Base-by-base conservation (phyloP, 1,140 invertebrate species). In the Lysiphlebus fabarum region DNA sequence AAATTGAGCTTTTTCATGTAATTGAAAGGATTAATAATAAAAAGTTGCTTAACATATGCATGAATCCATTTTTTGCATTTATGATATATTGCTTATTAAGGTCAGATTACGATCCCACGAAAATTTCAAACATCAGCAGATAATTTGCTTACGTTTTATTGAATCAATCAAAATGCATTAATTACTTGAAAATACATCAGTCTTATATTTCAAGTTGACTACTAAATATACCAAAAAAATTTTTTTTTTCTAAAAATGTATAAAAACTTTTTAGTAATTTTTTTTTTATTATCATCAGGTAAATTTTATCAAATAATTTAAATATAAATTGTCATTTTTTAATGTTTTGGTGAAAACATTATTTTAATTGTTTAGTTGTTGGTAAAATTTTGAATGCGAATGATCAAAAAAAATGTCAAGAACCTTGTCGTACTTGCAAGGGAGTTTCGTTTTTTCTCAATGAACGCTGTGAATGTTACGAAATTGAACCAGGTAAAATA, bases 391-490 rank as follows among this genome's bases (percentile, higher is more conserved):
- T 60, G 7, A 55, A 56, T 4, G 43, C 44, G 43, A 62, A 61
- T 34, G 56, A 64, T 58, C 43, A 36, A 7, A 38, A 63, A 45
- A 63, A 36, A 6, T 69, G 67, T 38, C 53, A 12, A 9, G 36
- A 66, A 6, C 40, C 67, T 6, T 69, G 67, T 26, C 26, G 11
- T 40, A 48, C 50, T 51, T 64, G 62, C 53, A 55, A 56, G 6
- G 59, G 57, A 36, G 47, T 56, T 8, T 58, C 55, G 37, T 41
- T 56, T 17, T 57, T 67, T 44, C 40, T 49, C 5, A 26, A 67
- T 7, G 49, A n/a, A 9, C 7, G 33, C 41, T 69, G 67, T 56
- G 59, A 66, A 42, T 67, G 67, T 45, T 56, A 57, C n/a, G 37
- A 60, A 41, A 50, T 51, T 40, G 11, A 64, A 6, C 33, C 49